Base-by-base conservation (phyloP, 2,888 invertebrate genomes). In the Drosophila atripex region DNA sequence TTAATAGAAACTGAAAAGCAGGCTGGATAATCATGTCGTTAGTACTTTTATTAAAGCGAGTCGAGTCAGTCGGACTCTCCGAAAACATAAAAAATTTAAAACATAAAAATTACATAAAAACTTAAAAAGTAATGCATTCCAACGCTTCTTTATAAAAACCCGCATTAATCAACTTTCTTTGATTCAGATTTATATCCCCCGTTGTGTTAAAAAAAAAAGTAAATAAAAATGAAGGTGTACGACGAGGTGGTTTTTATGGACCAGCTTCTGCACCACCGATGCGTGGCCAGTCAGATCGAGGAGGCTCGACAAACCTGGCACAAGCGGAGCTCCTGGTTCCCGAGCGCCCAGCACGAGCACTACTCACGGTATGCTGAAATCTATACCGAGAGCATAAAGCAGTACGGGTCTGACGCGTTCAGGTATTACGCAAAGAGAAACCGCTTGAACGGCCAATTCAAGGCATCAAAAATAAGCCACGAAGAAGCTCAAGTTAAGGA, bases 391-490 rank as follows among this genome's bases (percentile, higher is more conserved):
- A 61, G 65, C 7, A 5, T 59, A 2, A 25, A 32, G 0, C n/a
- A 54, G 0, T 82, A 60, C 7, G 83, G 83, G 0, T 41, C 66
- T 2, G 8, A 47, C 4, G 12, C 35, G 1, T 83, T 71, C 6
- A 56, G 46, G 8, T 60, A 46, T 7, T 83, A 63, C 6, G 74
- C 74, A 0, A 39, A 30, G 3, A 9, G 32, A 6, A 66, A 46
- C 1, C 71, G 72, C 0, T 16, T 78, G 7, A 56, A 66, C 0
- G 1, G 38, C 0, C 3, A 7, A 0, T 57, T 52, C 30, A 50
- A 35, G 0, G 28, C 6, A 0, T 28, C 2, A 1, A 30, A 14
- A 3, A n/a, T 16, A 16, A 0, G 3, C 3, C 6, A 6, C 11
- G 12, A 25, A 0, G 1, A 21, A 4, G 0, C 12, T 2, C 18